These are phyloP conservation scores for Ochropleura leucogaster DNA, from an alignment of 2,888 invertebrate species.

Conservation along the genomic window DNA sequence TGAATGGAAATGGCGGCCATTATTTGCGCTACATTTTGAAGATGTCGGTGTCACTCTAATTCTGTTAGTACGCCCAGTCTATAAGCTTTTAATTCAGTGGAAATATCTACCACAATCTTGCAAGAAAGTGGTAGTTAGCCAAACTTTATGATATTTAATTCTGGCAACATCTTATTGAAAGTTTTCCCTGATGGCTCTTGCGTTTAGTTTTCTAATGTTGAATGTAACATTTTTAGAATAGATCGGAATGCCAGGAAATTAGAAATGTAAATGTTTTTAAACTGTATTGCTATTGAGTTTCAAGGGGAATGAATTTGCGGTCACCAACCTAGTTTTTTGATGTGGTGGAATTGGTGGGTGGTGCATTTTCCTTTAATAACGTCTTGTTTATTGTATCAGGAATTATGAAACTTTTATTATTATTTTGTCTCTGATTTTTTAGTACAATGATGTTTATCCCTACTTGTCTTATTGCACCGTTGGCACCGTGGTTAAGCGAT, in stretches of 20 bases:
- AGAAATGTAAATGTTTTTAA: conserved; percentile 8
- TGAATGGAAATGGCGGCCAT: too few relatives aligned
- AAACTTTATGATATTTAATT: not conserved
- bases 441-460: too few relatives aligned
- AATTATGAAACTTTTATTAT: not conserved
- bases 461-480: not conserved
- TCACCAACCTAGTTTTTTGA: conserved; percentile 22
- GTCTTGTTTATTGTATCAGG: not conserved
- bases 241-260: conserved; percentile 23
- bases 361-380: not conserved
- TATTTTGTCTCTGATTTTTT: not conserved
- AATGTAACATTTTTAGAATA: conserved; percentile 26
- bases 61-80: too few relatives aligned
- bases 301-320: conserved; percentile 15
- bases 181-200: not conserved
- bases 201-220: conserved; percentile 1
- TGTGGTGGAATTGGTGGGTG: conserved; percentile 6
- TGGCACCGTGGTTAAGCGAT: too few relatives aligned
- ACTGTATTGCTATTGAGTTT: not conserved
- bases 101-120: too few relatives aligned
- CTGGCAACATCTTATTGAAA: not conserved
- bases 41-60: too few relatives aligned
- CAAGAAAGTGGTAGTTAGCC: too few relatives aligned
- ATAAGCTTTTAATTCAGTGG: too few relatives aligned
- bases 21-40: too few relatives aligned